Base-by-base conservation (phyloP, 2,888 invertebrate genomes). In the Drosophila eohydei region DNA sequence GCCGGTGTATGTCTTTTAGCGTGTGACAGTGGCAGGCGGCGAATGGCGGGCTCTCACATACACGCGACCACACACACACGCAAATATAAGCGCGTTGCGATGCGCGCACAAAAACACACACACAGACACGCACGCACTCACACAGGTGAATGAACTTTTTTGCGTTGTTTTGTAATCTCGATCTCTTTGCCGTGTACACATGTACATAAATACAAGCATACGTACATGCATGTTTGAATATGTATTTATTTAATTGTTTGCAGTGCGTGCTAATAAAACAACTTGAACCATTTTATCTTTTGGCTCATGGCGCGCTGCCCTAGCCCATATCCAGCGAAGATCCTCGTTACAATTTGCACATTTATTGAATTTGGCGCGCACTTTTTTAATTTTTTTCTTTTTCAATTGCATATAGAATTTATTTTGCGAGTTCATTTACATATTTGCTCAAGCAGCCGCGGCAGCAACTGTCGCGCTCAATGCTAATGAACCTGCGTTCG, bases 61-160 rank as follows among this genome's bases (percentile, higher is more conserved):
- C 52, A 70, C 58, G 40, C 40, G 28, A 54, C 60, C 55, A 68
- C 59, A 44, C 44, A 26, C 55, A 56, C 11, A 3, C 12, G 5
- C 54, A 5, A 9, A 50, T 46, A 32, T 28, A 41, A 11, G 48
- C 52, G 36, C 41, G 30, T 34, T 58, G 51, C 69, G 66, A 67
- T 66, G 74, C 74, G 74, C 80, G 74, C 74, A 80, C 56, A 63
- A 67, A 79, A 68, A 78, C 65, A 72, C 80, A 78, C 83, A 48
- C 58, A 73, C 51, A 58, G 41, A 61, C 64, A 78, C 43, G 67
- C 71, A 74, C 86, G 74, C 86, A 81, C 87, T 83, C 87, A 78
- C 72, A 83, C 88, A 86, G 86, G 86, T 89, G 89, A 86, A 86
- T 88, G 86, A 86, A 89, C 86, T 78, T 84, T 89, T 85, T 89